These are phyloP conservation scores for Allolobophora icterica DNA, from an alignment of 2,888 invertebrate genomes.

Conservation along the genomic window DNA sequence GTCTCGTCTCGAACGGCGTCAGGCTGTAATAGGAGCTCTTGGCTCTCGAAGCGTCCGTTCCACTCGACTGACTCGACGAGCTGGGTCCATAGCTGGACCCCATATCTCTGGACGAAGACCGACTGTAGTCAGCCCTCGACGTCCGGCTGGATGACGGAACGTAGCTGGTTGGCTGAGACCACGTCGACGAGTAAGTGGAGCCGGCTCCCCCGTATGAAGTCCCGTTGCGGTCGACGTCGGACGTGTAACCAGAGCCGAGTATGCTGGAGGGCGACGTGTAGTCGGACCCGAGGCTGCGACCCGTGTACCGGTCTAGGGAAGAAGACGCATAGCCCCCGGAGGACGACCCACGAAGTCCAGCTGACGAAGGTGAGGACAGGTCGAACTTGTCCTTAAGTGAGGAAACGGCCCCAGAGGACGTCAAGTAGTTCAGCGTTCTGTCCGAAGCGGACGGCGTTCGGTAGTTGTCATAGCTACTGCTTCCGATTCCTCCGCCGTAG, in stretches of 20 bases:
- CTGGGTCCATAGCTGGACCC: not conserved
- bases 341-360: not conserved
- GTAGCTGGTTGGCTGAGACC: slow-evolving; percentile 29
- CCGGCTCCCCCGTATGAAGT: not conserved
- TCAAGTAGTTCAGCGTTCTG: slow-evolving; percentile 38
- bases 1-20: slow-evolving; percentile 44
- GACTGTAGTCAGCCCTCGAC: not conserved
- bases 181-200: slow-evolving; percentile 1
- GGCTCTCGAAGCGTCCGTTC: not conserved
- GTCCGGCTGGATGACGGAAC: slow-evolving; percentile 32
- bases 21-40: slow-evolving; percentile 42
- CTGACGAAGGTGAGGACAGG: not conserved
- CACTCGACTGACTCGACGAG: not conserved
- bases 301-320: slow-evolving; percentile 13
- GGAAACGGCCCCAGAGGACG: slow-evolving; percentile 32
- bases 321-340: slow-evolving; percentile 12
- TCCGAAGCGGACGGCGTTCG: slow-evolving; percentile 34
- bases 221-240: slow-evolving; percentile 32
- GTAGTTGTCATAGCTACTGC: slow-evolving; percentile 9
- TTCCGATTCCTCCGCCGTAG: slow-evolving; percentile 31
- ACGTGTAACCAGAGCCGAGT: slow-evolving; percentile 35
- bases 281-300: slow-evolving; percentile 12
- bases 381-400: slow-evolving; percentile 38
- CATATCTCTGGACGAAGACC: slow-evolving; percentile 29
- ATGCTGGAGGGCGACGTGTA: not conserved